These are phyloP conservation scores for Elaphurus davidianus DNA, from an alignment of 2,113 vertebrate genomes.

Conservation along the genomic window DNA sequence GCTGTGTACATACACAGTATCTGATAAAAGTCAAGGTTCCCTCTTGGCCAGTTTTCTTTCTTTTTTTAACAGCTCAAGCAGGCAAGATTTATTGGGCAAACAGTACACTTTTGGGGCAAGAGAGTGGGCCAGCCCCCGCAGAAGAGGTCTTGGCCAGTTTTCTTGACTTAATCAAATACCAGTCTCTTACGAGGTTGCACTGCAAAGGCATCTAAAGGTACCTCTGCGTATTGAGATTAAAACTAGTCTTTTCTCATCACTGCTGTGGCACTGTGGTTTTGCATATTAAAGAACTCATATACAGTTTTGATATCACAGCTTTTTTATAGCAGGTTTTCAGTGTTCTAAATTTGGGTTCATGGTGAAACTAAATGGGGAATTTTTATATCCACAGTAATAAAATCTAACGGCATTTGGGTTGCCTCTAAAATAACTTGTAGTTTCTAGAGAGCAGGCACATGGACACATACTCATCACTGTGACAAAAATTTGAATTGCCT, in stretches of 20 bases:
- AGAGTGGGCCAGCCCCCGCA: neutral
- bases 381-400: constrained; percentile 13
- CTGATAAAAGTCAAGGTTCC: neutral
- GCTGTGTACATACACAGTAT: neutral
- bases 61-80: neutral
- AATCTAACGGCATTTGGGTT: neutral
- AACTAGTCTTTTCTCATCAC: neutral
- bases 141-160: neutral
- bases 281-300: neutral
- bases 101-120: neutral
- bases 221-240: neutral
- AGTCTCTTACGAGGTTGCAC: neutral
- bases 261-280: neutral
- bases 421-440: neutral
- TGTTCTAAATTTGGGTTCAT: constrained; percentile 5
- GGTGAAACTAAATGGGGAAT: neutral
- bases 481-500: neutral
- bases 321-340: constrained; percentile 25
- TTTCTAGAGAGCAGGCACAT: neutral
- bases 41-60: neutral
- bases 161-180: neutral
- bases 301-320: neutral
- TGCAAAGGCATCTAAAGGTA: neutral
- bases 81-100: neutral
- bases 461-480: neutral